These are phyloP conservation scores for Enteromius anoplus DNA, from an alignment of 2,797 vertebrate genomes.

Conservation along the genomic window DNA sequence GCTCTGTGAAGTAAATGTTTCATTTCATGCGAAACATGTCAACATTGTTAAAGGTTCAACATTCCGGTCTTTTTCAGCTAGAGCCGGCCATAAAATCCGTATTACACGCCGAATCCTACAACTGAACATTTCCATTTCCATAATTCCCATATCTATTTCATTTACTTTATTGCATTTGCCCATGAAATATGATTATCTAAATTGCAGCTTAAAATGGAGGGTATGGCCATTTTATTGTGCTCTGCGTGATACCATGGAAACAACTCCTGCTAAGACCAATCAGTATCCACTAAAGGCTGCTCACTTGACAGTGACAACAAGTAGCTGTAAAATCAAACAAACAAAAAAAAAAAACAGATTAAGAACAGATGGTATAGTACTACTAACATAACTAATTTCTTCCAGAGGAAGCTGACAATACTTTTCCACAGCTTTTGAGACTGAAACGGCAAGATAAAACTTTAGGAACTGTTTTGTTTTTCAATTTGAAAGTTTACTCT, in stretches of 20 bases:
- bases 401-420: not conserved
- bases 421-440: constrained; percentile 11
- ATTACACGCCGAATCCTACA: constrained; percentile 26
- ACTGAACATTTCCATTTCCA: constrained; percentile 35
- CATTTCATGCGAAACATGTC: constrained; percentile 22
- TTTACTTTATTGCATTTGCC: constrained; percentile 46
- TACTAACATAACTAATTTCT: constrained; percentile 8
- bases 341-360: constrained; percentile 20
- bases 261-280: constrained; percentile 34
- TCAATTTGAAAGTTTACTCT: not conserved
- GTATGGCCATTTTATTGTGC: constrained; percentile 26
- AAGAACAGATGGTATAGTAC: constrained; percentile 22
- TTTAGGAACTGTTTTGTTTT: not conserved
- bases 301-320: constrained; percentile 41
- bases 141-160: constrained; percentile 47
- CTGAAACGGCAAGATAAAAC: not conserved
- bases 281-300: constrained; percentile 10
- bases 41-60: constrained; percentile 17
- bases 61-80: constrained; percentile 25
- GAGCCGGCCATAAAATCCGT: constrained; percentile 21
- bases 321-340: constrained; percentile 22
- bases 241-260: constrained; percentile 36
- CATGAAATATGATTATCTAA: constrained; percentile 48
- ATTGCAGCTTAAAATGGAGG: constrained; percentile 25
- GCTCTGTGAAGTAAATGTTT: constrained; percentile 32